phyloP scores from a whole-genome alignment of 2,888 invertebrate species.

The Limulus polyphemus region DNA sequence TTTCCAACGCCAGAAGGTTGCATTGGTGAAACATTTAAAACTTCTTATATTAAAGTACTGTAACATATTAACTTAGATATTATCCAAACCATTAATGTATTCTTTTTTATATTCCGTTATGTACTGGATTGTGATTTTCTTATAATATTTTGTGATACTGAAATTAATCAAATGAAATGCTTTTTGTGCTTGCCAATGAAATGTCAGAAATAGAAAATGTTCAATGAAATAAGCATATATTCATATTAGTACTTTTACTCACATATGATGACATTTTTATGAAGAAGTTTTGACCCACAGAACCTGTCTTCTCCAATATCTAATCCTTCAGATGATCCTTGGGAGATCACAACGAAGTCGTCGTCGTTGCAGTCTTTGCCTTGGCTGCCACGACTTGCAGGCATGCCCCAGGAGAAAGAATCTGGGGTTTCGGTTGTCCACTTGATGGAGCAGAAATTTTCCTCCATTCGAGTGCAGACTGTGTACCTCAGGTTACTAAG shows the following conservation, averaged over 20 bases:
- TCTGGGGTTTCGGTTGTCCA: constrained; percentile 26
- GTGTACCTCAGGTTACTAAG: constrained; percentile 27
- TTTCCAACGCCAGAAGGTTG: no score
- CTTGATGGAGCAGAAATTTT: constrained; percentile 28
- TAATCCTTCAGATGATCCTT: constrained; percentile 26
- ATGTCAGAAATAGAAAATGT: no score
- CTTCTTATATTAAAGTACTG: no score
- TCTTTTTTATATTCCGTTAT: no score
- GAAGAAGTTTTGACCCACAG: constrained; percentile 25
- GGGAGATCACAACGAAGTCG: constrained; percentile 27
- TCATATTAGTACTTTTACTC: constrained; percentile 4
- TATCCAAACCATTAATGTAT: no score
- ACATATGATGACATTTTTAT: constrained; percentile 27
- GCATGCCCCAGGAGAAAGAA: constrained; percentile 26
- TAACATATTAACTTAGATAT: no score
- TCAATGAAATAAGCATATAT: not conserved
- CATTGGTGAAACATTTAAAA: no score
- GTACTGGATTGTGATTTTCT: no score
- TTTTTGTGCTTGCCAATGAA: no score
- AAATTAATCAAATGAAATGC: no score
- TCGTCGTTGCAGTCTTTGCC: constrained; percentile 26
- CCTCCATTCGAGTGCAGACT: constrained; percentile 27
- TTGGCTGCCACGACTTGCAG: constrained; percentile 22
- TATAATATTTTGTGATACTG: no score
- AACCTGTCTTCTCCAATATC: constrained; percentile 28